Evolutionary conservation across 2,888 invertebrate genomes (phyloP).

Genomic region (Thalpophila matura): DNA sequence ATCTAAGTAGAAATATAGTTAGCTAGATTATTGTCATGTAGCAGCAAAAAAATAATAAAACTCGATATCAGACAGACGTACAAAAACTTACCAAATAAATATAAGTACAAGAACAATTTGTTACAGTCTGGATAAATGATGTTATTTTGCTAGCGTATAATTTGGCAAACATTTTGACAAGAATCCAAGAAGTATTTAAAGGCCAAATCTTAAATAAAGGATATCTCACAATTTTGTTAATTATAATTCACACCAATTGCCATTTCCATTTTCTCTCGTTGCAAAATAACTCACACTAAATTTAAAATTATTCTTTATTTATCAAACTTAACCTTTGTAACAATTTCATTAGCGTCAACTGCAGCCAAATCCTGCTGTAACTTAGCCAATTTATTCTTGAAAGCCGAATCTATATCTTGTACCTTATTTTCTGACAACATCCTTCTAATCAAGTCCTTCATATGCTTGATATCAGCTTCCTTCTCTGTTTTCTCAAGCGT

Average conservation of each 20-base stretch:
- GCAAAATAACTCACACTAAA: not conserved
- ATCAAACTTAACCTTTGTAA: conserved; percentile 57
- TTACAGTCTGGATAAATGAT: no score
- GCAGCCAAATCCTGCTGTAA: conserved; percentile 69
- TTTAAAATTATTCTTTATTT: conserved; percentile 33
- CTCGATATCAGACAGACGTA: no score
- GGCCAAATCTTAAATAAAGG: no score
- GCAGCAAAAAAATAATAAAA: not conserved
- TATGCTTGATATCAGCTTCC: conserved; percentile 65
- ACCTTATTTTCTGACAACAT: conserved; percentile 73
- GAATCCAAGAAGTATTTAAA: no score
- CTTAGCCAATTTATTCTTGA: conserved; percentile 72
- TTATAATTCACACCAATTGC: no score
- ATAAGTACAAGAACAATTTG: no score
- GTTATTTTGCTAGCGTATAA: no score
- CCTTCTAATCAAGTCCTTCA: conserved; percentile 74
- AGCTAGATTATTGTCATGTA: not conserved
- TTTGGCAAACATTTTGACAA: no score
- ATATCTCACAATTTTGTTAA: no score
- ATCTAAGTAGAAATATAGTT: conserved; percentile 3
- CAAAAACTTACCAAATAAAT: no score
- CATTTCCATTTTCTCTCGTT: no score
- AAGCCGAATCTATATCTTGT: conserved; percentile 66
- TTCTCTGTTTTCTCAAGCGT: conserved; percentile 27
- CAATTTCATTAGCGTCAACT: conserved; percentile 65